Conservation (phyloP, 2,888 invertebrate species). For the Rosalia funebris region DNA sequence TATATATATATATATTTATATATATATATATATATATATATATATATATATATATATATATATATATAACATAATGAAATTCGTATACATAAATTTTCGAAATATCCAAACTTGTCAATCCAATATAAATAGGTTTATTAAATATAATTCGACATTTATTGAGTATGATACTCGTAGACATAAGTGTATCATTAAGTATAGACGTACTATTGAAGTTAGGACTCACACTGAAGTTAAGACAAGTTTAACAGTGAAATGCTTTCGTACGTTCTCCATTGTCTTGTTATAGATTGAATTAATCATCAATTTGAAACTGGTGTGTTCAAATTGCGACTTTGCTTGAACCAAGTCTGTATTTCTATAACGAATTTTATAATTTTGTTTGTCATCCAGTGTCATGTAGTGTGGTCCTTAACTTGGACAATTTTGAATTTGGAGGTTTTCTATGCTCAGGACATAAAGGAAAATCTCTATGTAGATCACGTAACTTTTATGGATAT, state of each 20-base stretch:
- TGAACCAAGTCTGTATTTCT: neutral
- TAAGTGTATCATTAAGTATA: neutral
- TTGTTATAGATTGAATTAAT: neutral
- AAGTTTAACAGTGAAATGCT: neutral
- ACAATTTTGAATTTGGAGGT: neutral
- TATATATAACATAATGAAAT: slow-evolving; percentile 6
- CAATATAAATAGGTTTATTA: neutral
- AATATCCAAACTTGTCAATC: neutral
- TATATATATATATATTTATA: too few species aligned
- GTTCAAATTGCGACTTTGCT: neutral
- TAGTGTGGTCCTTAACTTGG: neutral
- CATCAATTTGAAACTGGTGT: neutral
- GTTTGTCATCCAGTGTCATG: neutral
- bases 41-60: too few species aligned
- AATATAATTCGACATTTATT: neutral
- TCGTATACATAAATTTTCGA: neutral
- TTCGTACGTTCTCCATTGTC: neutral
- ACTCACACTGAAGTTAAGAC: neutral
- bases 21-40: too few species aligned
- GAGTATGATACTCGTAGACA: neutral
- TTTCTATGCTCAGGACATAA: neutral
- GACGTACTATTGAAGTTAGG: neutral
- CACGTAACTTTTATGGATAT: neutral
- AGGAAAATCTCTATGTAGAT: neutral
- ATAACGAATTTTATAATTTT: neutral